phyloP scores from a whole-genome alignment of 2,113 vertebrate species.

The Dendropsophus ebraccatus region DNA sequence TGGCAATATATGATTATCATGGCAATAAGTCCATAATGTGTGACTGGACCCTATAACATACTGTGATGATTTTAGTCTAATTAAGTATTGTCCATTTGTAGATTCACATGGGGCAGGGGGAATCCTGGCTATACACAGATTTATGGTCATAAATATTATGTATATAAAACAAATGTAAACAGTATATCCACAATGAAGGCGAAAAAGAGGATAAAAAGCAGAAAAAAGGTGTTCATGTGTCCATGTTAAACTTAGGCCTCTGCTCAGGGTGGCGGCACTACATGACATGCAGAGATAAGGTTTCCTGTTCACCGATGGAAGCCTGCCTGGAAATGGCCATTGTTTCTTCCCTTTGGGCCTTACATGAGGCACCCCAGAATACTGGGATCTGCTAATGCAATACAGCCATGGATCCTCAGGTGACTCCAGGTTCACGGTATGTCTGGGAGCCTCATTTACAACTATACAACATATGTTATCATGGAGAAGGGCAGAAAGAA shows the following conservation, averaged over 20 bases:
- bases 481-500: neutral
- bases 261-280: constrained; percentile 16
- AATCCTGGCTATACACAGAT: neutral
- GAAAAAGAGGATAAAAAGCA: neutral
- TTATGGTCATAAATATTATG: neutral
- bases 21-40: too few species aligned
- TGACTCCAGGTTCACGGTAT: too few species aligned
- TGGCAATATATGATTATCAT: too few species aligned
- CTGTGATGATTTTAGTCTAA: too few species aligned
- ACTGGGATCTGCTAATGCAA: neutral
- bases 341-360: neutral
- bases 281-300: neutral
- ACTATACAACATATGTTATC: neutral
- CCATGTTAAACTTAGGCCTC: neutral
- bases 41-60: too few species aligned
- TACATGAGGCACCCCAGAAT: constrained; percentile 24
- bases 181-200: neutral
- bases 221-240: neutral
- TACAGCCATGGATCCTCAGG: neutral
- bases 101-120: neutral
- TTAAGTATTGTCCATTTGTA: neutral
- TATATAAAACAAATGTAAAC: neutral
- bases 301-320: neutral
- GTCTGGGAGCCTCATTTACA: neutral
- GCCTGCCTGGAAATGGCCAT: neutral